Base-by-base conservation (phyloP, 1,140 invertebrate genomes). In the Trichogramma pretiosum region DNA sequence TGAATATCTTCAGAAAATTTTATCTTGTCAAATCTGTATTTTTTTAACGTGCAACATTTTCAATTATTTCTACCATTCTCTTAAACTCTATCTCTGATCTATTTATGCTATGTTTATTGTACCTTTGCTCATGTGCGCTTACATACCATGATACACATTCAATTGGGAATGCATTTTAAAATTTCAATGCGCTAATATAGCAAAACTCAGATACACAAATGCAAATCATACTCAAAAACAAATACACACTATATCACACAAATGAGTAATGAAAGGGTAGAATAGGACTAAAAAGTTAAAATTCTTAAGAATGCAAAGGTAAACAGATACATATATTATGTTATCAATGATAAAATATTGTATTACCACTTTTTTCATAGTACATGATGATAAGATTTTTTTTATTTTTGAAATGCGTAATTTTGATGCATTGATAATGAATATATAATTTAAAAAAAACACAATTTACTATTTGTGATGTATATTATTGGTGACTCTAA, bases 341-440 rank as follows among this genome's bases (percentile, higher is more conserved):
- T 60, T 65, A 64, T 54, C 46, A 21, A 62, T 64, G 63, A 62
- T 61, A 62, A 57, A 64, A 59, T 63, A 60, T 64, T 61, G 59
- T 64, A 64, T 66, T 65, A 63, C 59, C 57, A 59, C 60, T 65
- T 65, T 57, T 60, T 66, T 66, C n/a, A 59, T 63, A 65, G 63
- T 60, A 53, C 46, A 57, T 48, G n/a, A n/a, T n/a, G n/a, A n/a
- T n/a, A n/a, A n/a, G n/a, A n/a, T n/a, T n/a, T n/a, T n/a, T n/a
- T n/a, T n/a, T n/a, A n/a, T n/a, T n/a, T n/a, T n/a, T n/a, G n/a
- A n/a, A n/a, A n/a, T n/a, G n/a, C 59, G 56, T 63, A 59, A 61
- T 58, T 53, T n/a, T n/a, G n/a, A n/a, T n/a, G n/a, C n/a, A n/a
- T n/a, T 60, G 56, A 58, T 56, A 41, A 51, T 57, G 51, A 57